Evolutionary conservation across 1,140 invertebrate species (phyloP), one percentile per base, ranked within the genome.

Genomic region (Pemphigus obesinymphae): DNA sequence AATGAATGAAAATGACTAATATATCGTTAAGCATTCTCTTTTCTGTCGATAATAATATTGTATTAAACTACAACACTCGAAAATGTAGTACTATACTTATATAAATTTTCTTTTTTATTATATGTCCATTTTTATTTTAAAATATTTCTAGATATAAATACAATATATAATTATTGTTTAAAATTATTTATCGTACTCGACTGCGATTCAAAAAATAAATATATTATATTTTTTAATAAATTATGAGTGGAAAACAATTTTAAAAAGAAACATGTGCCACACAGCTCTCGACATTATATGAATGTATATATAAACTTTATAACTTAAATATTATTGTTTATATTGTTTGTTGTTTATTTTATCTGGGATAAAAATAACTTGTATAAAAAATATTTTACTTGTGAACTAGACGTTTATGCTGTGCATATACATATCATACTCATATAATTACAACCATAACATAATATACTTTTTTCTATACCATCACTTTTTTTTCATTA

Each of bases 331-430:
- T 73, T 73, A 73, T 73, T 73, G 43, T 48, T 48, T 48, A 73
- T 50, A 73, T 31, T 73, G 26, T 73, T 73, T 73, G 29, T 73
- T 73, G 70, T 73, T 73, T 73, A 73, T 48, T 73, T 50, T 73
- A 73, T 48, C 70, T 26, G 5, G 26, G 20, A 29, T 73, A 73
- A 73, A 73, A 73, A 73, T 73, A 73, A 50, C 70, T 50, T 73
- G 26, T 73, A 48, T 73, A 50, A 73, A 43, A 73, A 73, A 73
- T 73, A 73, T 50, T 73, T 73, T 73, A 48, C 70, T 73, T 31
- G 7, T 50, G 26, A 73, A 73, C 45, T 50, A 73, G 45, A 73
- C 70, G 17, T 73, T 48, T 73, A 48, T 48, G 37, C 17, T n/a
- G n/a, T 70, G 29, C 34, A 34, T 34, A 48, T 73, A 26, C 45